These are phyloP conservation scores for Anarhynchus alexandrinus DNA, from an alignment of 2,113 vertebrate genomes.

Conservation along the genomic window DNA sequence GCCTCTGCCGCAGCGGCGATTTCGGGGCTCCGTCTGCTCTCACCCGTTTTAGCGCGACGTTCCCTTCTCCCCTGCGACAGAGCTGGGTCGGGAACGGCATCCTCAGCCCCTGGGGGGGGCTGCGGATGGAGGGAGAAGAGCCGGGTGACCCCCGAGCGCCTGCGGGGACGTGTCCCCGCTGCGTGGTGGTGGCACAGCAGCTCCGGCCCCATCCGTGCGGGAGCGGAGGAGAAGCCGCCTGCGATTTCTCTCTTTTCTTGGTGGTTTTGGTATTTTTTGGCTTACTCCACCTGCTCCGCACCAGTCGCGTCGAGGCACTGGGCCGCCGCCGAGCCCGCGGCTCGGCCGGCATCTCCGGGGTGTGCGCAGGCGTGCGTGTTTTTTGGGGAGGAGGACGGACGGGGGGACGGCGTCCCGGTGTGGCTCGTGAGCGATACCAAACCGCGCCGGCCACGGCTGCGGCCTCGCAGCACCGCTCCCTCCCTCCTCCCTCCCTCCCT, in stretches of 20 bases:
- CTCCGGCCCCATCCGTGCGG: not conserved
- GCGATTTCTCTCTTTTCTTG: too few relatives aligned
- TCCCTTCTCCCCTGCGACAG: too few relatives aligned
- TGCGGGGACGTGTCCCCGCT: not conserved
- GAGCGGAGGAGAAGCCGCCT: not conserved
- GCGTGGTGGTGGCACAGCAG: not conserved
- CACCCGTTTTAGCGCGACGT: rapidly evolving
- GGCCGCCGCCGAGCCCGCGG: not conserved
- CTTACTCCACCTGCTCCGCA: not conserved
- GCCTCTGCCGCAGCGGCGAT: not conserved
- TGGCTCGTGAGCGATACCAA: too few relatives aligned
- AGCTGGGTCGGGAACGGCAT: rapidly evolving
- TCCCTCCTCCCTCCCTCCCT: not conserved
- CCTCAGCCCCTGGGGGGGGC: not conserved
- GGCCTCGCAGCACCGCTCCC: not conserved
- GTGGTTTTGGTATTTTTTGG: too few relatives aligned
- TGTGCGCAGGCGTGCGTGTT: too few relatives aligned
- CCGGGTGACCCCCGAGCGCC: too few relatives aligned
- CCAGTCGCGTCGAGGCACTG: too few relatives aligned
- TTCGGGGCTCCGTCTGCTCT: not conserved
- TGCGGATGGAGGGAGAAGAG: too few relatives aligned
- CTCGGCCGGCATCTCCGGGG: not conserved
- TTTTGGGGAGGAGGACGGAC: too few relatives aligned
- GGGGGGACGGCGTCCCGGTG: not conserved
- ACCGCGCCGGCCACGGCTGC: too few relatives aligned